Evolutionary conservation across 1,140 invertebrate genomes (phyloP).

Genomic region (Drosophila navojoa): DNA sequence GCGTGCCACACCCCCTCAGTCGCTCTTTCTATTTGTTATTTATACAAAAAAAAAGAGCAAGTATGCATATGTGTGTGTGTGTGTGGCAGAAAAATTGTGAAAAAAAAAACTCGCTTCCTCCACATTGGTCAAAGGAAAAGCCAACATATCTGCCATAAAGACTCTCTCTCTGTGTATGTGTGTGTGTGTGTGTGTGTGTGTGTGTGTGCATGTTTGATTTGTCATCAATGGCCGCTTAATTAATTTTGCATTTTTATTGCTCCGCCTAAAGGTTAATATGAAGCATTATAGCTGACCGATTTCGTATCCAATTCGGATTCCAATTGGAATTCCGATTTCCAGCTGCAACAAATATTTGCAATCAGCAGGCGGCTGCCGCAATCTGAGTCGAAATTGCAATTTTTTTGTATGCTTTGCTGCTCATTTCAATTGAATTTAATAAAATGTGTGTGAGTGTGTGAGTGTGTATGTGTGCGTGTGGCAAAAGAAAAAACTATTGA

Average conservation of each 20-base stretch:
- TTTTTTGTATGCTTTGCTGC: too few relatives aligned
- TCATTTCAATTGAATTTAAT: too few relatives aligned
- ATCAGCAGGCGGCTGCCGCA: too few relatives aligned
- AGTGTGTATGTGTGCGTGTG: too few relatives aligned
- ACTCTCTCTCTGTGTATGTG: background rate
- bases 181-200: background rate
- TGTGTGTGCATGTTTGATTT: slow-evolving; percentile 8
- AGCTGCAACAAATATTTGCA: too few relatives aligned
- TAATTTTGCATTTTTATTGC: slow-evolving; percentile 10
- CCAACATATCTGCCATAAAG: background rate
- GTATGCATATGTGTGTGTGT: slow-evolving; percentile 29
- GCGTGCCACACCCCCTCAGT: background rate
- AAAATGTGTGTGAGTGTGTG: too few relatives aligned
- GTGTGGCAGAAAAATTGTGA: background rate
- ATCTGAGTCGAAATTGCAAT: too few relatives aligned
- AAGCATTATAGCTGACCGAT: slow-evolving; percentile 2
- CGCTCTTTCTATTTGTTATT: slow-evolving; percentile 22
- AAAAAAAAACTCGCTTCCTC: background rate
- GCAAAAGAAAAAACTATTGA: too few relatives aligned
- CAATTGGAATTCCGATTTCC: slow-evolving; percentile 1
- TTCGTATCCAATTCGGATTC: background rate
- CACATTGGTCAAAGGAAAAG: slow-evolving; percentile 1
- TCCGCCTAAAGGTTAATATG: slow-evolving; percentile 9
- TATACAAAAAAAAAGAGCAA: slow-evolving; percentile 23
- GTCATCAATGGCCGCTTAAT: slow-evolving; percentile 29